Base-by-base conservation (phyloP, 2,113 vertebrate species). In the Condylura cristata region DNA sequence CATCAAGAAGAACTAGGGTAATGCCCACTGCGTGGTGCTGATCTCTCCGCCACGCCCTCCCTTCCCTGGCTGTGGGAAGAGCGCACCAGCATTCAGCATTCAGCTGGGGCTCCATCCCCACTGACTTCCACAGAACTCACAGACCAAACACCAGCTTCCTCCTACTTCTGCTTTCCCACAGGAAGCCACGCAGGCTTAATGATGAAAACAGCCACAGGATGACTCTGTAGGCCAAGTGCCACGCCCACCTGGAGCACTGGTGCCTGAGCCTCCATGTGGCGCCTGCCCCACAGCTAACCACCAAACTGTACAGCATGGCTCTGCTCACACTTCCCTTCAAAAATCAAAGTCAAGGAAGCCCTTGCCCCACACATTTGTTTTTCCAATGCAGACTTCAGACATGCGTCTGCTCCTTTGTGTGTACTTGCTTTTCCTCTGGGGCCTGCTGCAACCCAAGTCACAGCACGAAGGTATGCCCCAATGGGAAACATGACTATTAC, bases 261-360 rank as follows among this genome's bases (percentile, higher is more conserved):
- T 70, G 8, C 2, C 30, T 60, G 68, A 75, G 37, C 10, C 72
- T 72, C 88, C 39, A 75, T 76, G 74, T 6, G 41, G 30, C 79
- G 82, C n/a, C 96, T 87, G 61, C 37, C 76, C 70, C 70, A 95
- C 94, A 96, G 5, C 53, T 90, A 87, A n/a, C 80, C 68, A 88
- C 93, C 84, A 66, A 83, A 89, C 51, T 0, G 34, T 14, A 39
- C 65, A 95, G 86, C 84, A 76, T 48, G 37, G 86, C 92, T 95
- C 93, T 93, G 48, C 94, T 72, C 60, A 22, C n/a, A 20, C 83
- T 95, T 97, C 71, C 76, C 80, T 71, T 96, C 78, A 76, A 56
- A 89, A 96, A 83, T 80, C 41, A 34, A 70, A 70, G 66, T 96
- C 90, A 97, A 51, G 94, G 90, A 92, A 91, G 34, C 6, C 39